A percentile compares a stretch with the other conserved stretches of the same genome.
phyloP scores from a whole-genome alignment of 1,140 invertebrate genomes.

The Phenacoccus solenopsis region DNA sequence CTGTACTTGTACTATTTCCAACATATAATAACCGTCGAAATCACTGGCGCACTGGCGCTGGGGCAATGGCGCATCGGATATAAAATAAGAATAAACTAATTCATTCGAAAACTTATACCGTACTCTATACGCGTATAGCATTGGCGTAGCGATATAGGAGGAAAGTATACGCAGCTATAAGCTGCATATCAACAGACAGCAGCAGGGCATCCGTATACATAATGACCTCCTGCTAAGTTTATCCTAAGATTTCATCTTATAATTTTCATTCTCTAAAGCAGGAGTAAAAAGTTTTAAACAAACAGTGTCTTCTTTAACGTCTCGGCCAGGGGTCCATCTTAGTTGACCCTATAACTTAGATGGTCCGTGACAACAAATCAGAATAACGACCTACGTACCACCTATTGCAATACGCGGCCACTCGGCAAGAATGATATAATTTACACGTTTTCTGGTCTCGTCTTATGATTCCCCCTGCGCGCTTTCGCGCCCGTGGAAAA shows the following conservation, averaged over 20 bases:
- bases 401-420: background rate
- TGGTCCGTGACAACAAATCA: background rate
- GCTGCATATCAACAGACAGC: conserved; percentile 1
- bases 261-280: conserved; percentile 1
- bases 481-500: background rate
- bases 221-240: background rate
- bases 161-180: background rate
- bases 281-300: conserved; percentile 3
- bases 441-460: background rate
- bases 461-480: too few species aligned
- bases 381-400: background rate
- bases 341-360: conserved; percentile 1
- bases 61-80: background rate
- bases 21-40: too few species aligned
- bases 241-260: conserved; percentile 2
- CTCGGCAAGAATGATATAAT: background rate
- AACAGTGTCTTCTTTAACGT: conserved; percentile 1
- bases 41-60: too few species aligned
- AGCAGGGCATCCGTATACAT: background rate
- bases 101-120: background rate
- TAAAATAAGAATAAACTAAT: background rate
- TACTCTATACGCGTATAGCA: background rate
- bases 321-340: background rate
- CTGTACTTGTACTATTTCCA: too few species aligned
- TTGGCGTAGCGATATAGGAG: too few species aligned